Base-by-base conservation (phyloP, 1,140 invertebrate genomes). In the Archivesica marissinica region DNA sequence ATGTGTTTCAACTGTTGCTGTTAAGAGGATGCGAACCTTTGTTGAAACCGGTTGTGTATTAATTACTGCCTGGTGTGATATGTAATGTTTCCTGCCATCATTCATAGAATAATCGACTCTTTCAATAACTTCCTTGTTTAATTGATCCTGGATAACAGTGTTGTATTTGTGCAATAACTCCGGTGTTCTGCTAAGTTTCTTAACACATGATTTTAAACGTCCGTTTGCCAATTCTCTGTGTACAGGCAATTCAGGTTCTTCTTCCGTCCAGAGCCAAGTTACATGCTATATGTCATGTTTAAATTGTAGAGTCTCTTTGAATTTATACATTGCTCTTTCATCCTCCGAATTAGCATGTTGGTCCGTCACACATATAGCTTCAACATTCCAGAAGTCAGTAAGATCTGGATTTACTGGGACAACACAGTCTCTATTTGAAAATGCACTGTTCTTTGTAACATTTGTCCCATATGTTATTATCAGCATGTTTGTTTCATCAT, bases 51-150 rank as follows among this genome's bases (percentile, higher is more conserved):
- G 59, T 20, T 78, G 13, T 33, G 33, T 25, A 7, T 17, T 56
- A 41, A 78, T 61, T 6, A 61, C 75, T 4, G 75, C 52, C 23
- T 78, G 75, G 44, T 78, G 75, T 2, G 75, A 72, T 17, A 84
- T 68, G 50, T 84, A 84, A 33, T 78, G 75, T 44, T 23, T 44
- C 20, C 7, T 44, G 13, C 35, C 54, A 78, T 30, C 35, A 4
- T 39, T 11, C 28, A 4, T 28, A 13, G 25, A 20, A 15, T 28
- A 20, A 25, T 84, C 20, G 23, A 61, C 52, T 6, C 61, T 35
- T 78, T 78, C 75, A 59, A 78, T 44, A 44, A 78, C 38, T 35
- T 54, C 75, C 28, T 44, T 78, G 20, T 78, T 20, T 4, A 78
- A 38, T 64, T 78, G 75, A n/a, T 85, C 82, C 35, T 52, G 15